phyloP scores from a whole-genome alignment of 1,140 invertebrate species.

The Drosophila santomea region DNA sequence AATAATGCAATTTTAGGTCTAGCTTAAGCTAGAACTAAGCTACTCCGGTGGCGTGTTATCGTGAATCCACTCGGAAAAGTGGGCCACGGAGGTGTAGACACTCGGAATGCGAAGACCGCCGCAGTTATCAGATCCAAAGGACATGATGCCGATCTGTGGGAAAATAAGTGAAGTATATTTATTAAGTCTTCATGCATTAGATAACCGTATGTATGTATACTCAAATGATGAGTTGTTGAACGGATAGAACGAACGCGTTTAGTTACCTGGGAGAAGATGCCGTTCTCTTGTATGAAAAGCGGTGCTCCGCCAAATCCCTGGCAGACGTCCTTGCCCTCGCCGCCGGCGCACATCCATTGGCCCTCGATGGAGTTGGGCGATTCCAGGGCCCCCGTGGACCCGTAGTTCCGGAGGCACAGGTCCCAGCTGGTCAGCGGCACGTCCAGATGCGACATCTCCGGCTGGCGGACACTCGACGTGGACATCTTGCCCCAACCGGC shows the following conservation, averaged over 20 bases:
- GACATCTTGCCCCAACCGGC: constrained; percentile 84
- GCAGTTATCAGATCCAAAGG: constrained; percentile 90
- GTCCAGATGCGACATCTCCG: constrained; percentile 83
- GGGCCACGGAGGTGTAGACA: constrained; percentile 89
- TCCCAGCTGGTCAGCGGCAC: constrained; percentile 83
- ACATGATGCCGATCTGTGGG: constrained; percentile 89
- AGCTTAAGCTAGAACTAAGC: not conserved
- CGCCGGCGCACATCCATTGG: constrained; percentile 88
- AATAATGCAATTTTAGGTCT: constrained; percentile 25
- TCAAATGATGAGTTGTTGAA: not conserved
- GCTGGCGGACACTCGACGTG: constrained; percentile 71
- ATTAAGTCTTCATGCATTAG: too few relatives aligned
- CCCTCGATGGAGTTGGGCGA: constrained; percentile 86
- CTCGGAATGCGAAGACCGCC: constrained; percentile 88
- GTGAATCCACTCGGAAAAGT: constrained; percentile 89
- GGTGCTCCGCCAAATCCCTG: constrained; percentile 90
- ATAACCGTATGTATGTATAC: too few relatives aligned
- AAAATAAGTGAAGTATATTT: not conserved
- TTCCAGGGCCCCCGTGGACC: constrained; percentile 80
- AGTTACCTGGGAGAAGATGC: constrained; percentile 87
- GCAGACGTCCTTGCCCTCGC: constrained; percentile 88
- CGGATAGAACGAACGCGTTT: not conserved
- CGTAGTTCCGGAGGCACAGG: constrained; percentile 80
- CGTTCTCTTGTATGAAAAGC: constrained; percentile 86
- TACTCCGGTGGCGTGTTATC: constrained; percentile 88